phyloP scores from a whole-genome alignment of 2,888 invertebrate genomes.

The Ephialtes manifestator region DNA sequence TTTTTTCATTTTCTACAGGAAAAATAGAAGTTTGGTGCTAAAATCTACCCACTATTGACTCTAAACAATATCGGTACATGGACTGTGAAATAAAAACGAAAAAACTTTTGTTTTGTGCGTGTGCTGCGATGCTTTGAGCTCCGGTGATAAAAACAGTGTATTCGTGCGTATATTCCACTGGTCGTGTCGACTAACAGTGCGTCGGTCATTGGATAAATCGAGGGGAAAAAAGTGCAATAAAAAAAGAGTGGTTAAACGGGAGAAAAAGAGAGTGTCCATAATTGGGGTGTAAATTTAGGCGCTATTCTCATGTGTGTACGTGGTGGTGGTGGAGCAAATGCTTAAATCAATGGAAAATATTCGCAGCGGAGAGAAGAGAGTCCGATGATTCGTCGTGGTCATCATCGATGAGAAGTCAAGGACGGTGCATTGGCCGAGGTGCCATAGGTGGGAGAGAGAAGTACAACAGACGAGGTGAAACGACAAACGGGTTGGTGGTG shows the following conservation, averaged over 20 bases:
- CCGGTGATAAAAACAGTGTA: conserved; percentile 3
- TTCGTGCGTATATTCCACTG: background rate
- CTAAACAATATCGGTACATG: background rate
- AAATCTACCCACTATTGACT: background rate
- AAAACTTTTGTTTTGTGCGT: conserved; percentile 11
- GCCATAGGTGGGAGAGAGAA: conserved; percentile 55
- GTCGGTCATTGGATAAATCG: background rate
- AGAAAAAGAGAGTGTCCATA: background rate
- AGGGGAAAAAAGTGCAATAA: background rate
- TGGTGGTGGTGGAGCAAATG: background rate
- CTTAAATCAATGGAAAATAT: background rate
- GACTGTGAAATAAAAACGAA: background rate
- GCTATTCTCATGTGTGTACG: conserved; percentile 14
- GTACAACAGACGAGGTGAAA: conserved; percentile 28
- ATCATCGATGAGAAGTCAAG: conserved; percentile 63
- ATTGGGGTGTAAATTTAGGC: background rate
- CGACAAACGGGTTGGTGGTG: background rate
- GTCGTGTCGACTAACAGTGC: background rate
- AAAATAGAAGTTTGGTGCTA: background rate
- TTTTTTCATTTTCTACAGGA: conserved; percentile 21
- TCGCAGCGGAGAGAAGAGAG: background rate
- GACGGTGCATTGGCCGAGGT: conserved; percentile 58
- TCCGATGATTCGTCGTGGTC: conserved; percentile 56
- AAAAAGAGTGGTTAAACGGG: conserved; percentile 18
- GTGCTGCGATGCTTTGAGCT: background rate